These are phyloP conservation scores for Motacilla alba DNA, from an alignment of 2,113 vertebrate genomes.

Conservation along the genomic window DNA sequence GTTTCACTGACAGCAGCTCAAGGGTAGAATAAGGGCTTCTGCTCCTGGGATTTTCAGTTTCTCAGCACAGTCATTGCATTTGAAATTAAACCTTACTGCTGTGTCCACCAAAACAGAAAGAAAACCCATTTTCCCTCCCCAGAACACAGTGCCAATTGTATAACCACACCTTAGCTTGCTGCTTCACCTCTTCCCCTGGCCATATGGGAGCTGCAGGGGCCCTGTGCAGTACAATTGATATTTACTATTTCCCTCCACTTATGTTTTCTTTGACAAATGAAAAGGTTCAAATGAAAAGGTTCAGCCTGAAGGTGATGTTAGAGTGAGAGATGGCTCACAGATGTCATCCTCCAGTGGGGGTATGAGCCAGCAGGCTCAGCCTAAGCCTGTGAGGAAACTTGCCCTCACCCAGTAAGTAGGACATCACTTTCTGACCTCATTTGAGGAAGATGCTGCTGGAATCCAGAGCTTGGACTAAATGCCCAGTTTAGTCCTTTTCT, in stretches of 20 bases:
- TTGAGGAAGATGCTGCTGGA: not conserved
- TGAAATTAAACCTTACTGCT: not conserved
- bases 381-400: not conserved
- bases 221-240: accelerated
- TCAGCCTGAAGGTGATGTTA: not conserved
- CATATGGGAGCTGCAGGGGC: not conserved
- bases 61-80: not conserved
- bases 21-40: not conserved
- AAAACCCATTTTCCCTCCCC: not conserved
- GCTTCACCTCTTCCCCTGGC: not conserved
- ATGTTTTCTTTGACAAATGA: not conserved
- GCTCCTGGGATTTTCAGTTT: not conserved
- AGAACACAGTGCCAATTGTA: not conserved
- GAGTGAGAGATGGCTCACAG: not conserved
- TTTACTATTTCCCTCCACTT: not conserved
- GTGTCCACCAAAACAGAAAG: not conserved
- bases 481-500: not conserved
- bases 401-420: not conserved
- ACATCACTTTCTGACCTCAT: not conserved
- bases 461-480: not conserved
- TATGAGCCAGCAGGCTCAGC: not conserved
- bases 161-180: not conserved
- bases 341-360: not conserved
- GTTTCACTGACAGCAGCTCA: not conserved
- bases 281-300: not conserved